phyloP scores from a whole-genome alignment of 2,113 vertebrate genomes.

The Callipepla squamata region DNA sequence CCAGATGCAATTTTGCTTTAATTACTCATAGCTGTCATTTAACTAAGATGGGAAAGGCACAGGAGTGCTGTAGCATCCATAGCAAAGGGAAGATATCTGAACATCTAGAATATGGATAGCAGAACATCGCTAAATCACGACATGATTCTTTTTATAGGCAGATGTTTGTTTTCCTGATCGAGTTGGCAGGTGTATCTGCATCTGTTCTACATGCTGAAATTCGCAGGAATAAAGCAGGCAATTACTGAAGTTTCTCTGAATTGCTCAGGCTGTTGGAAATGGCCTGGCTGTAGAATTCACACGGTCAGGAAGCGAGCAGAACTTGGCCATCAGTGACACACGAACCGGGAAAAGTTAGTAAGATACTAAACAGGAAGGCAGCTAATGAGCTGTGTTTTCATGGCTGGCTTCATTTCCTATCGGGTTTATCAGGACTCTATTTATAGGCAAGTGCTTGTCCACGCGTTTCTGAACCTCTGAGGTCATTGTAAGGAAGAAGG shows the following conservation, averaged over 20 bases:
- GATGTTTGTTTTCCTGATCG: background rate
- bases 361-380: background rate
- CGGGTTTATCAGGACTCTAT: background rate
- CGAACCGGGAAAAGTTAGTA: background rate
- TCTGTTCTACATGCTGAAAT: background rate
- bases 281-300: background rate
- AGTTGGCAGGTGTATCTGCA: background rate
- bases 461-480: background rate
- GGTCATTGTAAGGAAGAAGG: background rate
- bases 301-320: background rate
- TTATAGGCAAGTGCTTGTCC: background rate
- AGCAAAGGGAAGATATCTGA: background rate
- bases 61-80: background rate
- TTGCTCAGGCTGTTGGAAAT: background rate
- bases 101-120: background rate
- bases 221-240: background rate
- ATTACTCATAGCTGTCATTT: background rate
- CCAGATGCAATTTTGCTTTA: background rate
- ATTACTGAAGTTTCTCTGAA: background rate
- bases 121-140: background rate
- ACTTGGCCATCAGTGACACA: background rate
- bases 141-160: background rate
- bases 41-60: background rate
- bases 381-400: background rate
- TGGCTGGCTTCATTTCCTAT: background rate